Percentiles rank a stretch among this genome's conserved stretches.
Evolutionary conservation across 1,140 invertebrate species (phyloP).

Genomic region (Coenobita brevimanus): DNA sequence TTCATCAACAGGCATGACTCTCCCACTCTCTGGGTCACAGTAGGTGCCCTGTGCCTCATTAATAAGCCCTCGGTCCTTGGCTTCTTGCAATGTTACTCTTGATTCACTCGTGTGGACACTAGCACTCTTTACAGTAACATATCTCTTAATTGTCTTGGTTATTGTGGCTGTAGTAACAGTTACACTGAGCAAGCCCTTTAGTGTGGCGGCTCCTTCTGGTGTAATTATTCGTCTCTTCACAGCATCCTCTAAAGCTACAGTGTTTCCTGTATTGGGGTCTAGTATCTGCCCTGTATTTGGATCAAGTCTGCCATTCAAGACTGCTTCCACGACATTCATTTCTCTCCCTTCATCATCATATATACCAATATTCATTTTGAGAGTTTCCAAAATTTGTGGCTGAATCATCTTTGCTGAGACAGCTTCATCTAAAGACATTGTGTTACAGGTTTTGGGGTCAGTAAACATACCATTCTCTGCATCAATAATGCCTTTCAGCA

Average conservation of each 20-base stretch:
- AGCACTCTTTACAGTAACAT: conserved; percentile 82
- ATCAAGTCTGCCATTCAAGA: conserved; percentile 87
- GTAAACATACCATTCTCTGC: conserved; percentile 83
- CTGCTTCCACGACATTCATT: conserved; percentile 88
- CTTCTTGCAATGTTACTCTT: conserved; percentile 84
- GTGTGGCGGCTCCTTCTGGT: conserved; percentile 86
- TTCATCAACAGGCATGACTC: conserved; percentile 85
- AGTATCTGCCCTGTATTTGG: conserved; percentile 89
- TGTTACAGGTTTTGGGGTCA: conserved; percentile 84
- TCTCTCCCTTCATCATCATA: conserved; percentile 80
- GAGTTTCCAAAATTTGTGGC: conserved; percentile 87
- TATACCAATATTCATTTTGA: conserved; percentile 87
- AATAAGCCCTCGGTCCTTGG: conserved; percentile 84
- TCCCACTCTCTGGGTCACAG: conserved; percentile 84
- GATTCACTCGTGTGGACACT: conserved; percentile 70
- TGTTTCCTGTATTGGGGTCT: conserved; percentile 83
- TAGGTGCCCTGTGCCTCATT: conserved; percentile 86
- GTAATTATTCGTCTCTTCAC: conserved; percentile 89
- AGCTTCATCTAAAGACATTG: conserved; percentile 81
- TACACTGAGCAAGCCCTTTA: conserved; percentile 88
- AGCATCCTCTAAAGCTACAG: conserved; percentile 88
- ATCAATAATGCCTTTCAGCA: conserved; percentile 85
- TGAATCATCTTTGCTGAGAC: conserved; percentile 76
- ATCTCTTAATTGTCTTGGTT: conserved; percentile 86
- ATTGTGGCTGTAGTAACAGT: conserved; percentile 89